Base-by-base conservation (phyloP, 2,113 vertebrate species). In the Crocuta crocuta region DNA sequence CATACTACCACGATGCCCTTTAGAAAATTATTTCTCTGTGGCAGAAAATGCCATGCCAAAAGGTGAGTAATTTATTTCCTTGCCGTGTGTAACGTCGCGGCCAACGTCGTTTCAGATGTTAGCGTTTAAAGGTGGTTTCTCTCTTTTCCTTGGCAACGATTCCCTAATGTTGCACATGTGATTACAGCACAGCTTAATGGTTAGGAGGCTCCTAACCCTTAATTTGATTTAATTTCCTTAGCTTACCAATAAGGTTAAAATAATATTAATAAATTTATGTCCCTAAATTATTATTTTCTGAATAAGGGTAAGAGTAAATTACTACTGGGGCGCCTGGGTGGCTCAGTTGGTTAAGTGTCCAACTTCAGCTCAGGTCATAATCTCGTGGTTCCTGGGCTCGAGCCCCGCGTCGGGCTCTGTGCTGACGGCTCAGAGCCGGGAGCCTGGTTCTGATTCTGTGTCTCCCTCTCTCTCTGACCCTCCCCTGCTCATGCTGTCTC, bases 11-110 rank as follows among this genome's bases (percentile, higher is more conserved):
- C 87, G 91, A 31, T 70, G 71, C 50, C 94, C 63, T 96, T 96
- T 89, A 93, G 89, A 94, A 97, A 94, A 76, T 48, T 35, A 90
- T 70, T 97, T 97, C 68, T 93, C 96, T 73, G 10, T 83, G 88
- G 79, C 55, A 82, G 55, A 45, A 73, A 45, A 82, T 23, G 48
- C 70, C 15, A 21, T 58, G 92, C 95, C 95, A 96, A 96, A 91
- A 66, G 89, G 89, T 89, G 93, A 97, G 61, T 95, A 80, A 97
- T 89, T 86, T 65, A 45, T 96, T 96, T 98, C 89, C 79, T 89
- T 94, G 63, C 8, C 53, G 43, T 16, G 33, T 83, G 84, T 76
- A 68, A 92, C 55, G 50, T 94, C 82, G 93, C 58, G 48, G 82
- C 82, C 85, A 85, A 63, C 7, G 91, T 95, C 8, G 0, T 28